phyloP scores from a whole-genome alignment of 2,797 vertebrate species.

The Diglossa cyanea region DNA sequence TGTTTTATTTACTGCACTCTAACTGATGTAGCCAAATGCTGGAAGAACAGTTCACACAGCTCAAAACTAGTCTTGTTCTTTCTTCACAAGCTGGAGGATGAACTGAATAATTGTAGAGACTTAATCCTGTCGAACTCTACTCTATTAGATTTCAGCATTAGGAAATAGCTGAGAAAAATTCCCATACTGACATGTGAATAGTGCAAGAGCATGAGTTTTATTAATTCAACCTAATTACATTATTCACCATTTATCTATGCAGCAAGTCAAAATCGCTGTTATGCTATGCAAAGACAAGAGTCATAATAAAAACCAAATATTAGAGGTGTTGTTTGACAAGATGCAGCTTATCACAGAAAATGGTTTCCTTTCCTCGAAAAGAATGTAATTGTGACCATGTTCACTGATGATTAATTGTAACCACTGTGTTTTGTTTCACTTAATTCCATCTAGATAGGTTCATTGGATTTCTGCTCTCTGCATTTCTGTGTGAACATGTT shows the following conservation, averaged over 20 bases:
- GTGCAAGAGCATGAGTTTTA: constrained; percentile 5
- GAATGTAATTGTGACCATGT: not conserved
- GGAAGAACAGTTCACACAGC: not conserved
- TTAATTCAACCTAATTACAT: constrained; percentile 38
- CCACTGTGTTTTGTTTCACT: constrained; percentile 41
- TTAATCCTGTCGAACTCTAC: not conserved
- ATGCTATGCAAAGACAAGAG: not conserved
- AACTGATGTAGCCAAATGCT: not conserved
- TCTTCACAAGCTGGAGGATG: not conserved
- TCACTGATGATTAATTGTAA: constrained; percentile 37
- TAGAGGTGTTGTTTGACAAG: constrained; percentile 44
- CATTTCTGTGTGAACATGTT: not conserved
- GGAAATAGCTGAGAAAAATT: constrained; percentile 23
- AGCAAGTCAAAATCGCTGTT: constrained; percentile 11
- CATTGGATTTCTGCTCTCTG: not conserved
- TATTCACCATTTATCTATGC: constrained; percentile 17
- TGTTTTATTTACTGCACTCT: not conserved
- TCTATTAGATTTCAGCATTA: not conserved
- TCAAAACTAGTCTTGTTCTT: constrained; percentile 5
- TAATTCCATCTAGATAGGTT: not conserved
- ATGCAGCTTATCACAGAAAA: constrained; percentile 32
- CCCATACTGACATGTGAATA: not conserved
- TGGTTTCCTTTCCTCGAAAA: not conserved
- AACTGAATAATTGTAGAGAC: not conserved
- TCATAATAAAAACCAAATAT: not conserved